These are phyloP conservation scores for Pseudococcus viburni DNA, from an alignment of 2,888 invertebrate species.

Conservation along the genomic window DNA sequence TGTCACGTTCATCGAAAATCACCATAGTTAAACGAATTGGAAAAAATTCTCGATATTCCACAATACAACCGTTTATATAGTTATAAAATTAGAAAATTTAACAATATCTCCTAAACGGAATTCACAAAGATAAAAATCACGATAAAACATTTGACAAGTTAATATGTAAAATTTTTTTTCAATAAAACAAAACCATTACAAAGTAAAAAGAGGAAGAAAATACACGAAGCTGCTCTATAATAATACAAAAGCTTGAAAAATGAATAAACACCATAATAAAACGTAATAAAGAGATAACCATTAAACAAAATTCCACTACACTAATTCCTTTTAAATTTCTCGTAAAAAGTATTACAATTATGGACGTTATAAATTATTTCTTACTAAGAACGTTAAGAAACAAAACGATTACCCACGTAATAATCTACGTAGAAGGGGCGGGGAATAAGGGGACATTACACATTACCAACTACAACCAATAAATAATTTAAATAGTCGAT, in stretches of 20 bases:
- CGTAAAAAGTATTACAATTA: slow-evolving; percentile 31
- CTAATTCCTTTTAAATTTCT: background rate
- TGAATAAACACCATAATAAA: slow-evolving; percentile 10
- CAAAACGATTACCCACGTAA: background rate
- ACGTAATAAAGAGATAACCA: slow-evolving; percentile 40
- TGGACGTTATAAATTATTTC: slow-evolving; percentile 46
- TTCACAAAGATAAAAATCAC: slow-evolving; percentile 55
- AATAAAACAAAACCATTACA: slow-evolving; percentile 43
- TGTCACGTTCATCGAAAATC: too few relatives aligned
- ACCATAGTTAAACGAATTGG: too few relatives aligned
- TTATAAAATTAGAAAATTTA: slow-evolving; percentile 57
- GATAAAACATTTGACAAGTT: slow-evolving; percentile 51
- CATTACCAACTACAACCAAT: slow-evolving; percentile 39
- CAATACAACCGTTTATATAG: slow-evolving; percentile 47
- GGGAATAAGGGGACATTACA: background rate
- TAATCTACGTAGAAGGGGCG: background rate
- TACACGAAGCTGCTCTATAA: slow-evolving; percentile 27
- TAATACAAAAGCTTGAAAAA: slow-evolving; percentile 1
- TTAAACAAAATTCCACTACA: slow-evolving; percentile 7
- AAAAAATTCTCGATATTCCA: background rate
- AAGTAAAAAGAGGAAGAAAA: slow-evolving; percentile 1
- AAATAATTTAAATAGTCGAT: slow-evolving; percentile 21
- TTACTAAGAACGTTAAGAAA: background rate
- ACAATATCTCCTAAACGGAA: slow-evolving; percentile 15
- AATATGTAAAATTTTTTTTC: slow-evolving; percentile 15